These are phyloP conservation scores for Turnix velox DNA, from an alignment of 2,113 vertebrate genomes.

Conservation along the genomic window DNA sequence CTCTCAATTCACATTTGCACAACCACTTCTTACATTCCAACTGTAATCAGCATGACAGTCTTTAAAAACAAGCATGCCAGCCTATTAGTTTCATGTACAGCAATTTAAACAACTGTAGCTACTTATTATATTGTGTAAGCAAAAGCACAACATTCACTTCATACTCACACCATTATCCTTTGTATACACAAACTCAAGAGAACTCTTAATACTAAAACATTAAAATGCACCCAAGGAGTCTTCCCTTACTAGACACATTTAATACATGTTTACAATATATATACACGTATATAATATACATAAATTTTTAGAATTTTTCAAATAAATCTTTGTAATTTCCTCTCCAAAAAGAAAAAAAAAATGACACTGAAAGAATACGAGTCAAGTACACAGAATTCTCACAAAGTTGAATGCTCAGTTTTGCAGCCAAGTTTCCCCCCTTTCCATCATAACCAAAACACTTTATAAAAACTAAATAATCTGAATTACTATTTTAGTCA, in stretches of 20 bases:
- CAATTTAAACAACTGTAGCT: constrained; percentile 75
- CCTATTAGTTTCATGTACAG: constrained; percentile 78
- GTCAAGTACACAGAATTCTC: constrained; percentile 73
- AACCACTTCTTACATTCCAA: constrained; percentile 79
- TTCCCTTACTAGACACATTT: constrained; percentile 77
- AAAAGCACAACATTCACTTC: constrained; percentile 74
- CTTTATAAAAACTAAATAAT: constrained; percentile 74
- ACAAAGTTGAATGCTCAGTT: constrained; percentile 70
- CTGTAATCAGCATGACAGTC: constrained; percentile 79
- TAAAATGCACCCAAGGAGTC: constrained; percentile 77
- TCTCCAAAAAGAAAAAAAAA: constrained; percentile 76
- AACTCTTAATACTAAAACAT: constrained; percentile 76
- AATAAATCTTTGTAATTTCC: constrained; percentile 76
- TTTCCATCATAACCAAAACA: constrained; percentile 62
- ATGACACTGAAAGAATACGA: constrained; percentile 69
- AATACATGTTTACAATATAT: constrained; percentile 83
- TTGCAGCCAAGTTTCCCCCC: constrained; percentile 60
- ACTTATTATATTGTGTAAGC: constrained; percentile 73
- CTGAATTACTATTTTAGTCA: constrained; percentile 60
- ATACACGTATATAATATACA: constrained; percentile 83
- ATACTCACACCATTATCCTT: constrained; percentile 68
- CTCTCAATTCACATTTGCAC: constrained; percentile 79
- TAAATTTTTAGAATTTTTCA: constrained; percentile 76
- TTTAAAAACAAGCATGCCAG: constrained; percentile 80
- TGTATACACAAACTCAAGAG: constrained; percentile 70